Conservation (phyloP, 2,113 vertebrate species). For the Athene cunicularia region DNA sequence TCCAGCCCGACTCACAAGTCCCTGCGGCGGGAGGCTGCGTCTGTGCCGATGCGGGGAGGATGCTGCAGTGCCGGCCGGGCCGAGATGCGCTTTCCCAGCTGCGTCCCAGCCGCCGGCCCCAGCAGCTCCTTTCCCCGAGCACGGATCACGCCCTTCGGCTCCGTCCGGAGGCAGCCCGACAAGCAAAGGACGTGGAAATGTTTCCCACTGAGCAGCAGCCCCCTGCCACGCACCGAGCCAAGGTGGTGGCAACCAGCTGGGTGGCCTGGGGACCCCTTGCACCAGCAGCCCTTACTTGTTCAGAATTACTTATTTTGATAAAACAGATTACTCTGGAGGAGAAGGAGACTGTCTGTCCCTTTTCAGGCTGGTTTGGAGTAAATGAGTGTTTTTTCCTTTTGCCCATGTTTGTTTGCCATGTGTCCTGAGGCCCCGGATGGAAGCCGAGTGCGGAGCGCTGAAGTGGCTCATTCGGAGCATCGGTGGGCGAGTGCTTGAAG, state of each 20-base stretch:
- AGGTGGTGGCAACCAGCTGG: not conserved
- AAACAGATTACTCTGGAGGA: not conserved
- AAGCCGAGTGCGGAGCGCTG: not conserved
- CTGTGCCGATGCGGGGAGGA: not conserved
- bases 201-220: not conserved
- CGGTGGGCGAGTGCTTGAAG: not conserved
- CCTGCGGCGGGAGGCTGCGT: not conserved
- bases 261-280: not conserved
- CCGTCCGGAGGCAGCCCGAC: not conserved
- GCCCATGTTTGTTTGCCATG: accelerated
- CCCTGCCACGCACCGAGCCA: accelerated
- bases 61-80: not conserved
- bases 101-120: accelerated
- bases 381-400: not conserved
- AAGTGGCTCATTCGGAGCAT: accelerated
- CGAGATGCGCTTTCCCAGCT: not conserved
- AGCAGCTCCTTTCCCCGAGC: not conserved
- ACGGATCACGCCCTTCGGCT: not conserved
- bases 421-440: not conserved
- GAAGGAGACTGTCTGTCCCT: not conserved
- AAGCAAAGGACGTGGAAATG: not conserved
- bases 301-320: not conserved
- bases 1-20: not conserved
- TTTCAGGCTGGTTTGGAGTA: not conserved
- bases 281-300: not conserved